phyloP scores from a whole-genome alignment of 2,888 invertebrate species.

The Chaetogeoica ovagalla region DNA sequence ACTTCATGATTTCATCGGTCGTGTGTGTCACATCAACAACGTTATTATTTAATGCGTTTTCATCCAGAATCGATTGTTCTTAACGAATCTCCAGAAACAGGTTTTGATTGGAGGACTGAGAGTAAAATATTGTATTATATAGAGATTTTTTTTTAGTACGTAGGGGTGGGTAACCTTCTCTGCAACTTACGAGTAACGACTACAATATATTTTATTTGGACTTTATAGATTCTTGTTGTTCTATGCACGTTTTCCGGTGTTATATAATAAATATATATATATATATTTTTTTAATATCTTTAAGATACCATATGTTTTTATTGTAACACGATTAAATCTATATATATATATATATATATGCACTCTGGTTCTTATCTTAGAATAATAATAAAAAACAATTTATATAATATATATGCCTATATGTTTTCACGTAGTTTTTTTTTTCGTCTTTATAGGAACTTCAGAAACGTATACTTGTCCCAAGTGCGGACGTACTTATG shows the following conservation, averaged over 20 bases:
- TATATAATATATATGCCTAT: background rate
- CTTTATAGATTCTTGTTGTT: background rate
- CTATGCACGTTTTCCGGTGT: conserved; percentile 26
- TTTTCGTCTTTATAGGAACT: conserved; percentile 33
- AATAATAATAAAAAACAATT: background rate
- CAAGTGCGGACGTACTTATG: conserved; percentile 54
- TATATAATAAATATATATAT: background rate
- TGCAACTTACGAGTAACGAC: too few species aligned
- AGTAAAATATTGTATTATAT: too few species aligned
- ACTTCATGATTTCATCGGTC: too few species aligned
- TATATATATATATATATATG: too few species aligned
- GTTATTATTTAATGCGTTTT: too few species aligned
- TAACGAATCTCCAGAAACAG: too few species aligned
- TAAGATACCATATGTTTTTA: background rate
- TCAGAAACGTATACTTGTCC: conserved; percentile 47
- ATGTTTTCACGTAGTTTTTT: conserved; percentile 18
- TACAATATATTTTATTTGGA: too few species aligned
- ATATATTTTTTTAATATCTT: background rate
- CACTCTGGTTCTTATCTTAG: background rate
- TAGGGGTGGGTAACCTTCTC: too few species aligned
- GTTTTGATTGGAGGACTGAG: too few species aligned
- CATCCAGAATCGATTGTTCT: too few species aligned
- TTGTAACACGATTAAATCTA: conserved; percentile 6
- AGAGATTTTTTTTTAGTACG: too few species aligned
- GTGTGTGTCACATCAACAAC: too few species aligned